Evolutionary conservation across 2,888 invertebrate genomes (phyloP), one percentile per base, ranked within the genome.

Genomic region (Diarsia brunnea): DNA sequence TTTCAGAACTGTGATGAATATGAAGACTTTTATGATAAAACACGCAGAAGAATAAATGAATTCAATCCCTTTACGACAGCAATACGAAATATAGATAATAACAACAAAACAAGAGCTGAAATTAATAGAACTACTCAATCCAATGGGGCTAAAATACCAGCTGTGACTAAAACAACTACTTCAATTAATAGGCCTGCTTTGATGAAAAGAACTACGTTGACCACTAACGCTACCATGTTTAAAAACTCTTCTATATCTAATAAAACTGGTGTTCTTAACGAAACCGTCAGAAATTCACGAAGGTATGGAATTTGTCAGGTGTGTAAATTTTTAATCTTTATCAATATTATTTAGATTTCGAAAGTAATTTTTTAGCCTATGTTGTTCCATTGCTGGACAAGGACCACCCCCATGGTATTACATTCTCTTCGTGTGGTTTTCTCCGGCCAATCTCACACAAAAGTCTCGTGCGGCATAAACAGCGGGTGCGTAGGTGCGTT

Each of bases 271-370:
- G 14, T 27, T 14, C 53, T 63, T 43, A 65, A 71, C 12, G 19
- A 19, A 76, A 55, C 60, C 27, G 1, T 10, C 8, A n/a, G 31
- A 55, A 0, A 16, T 49, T 19, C 78, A 31, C 74, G 82, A 65
- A 75, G 67, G 19, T n/a, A 49, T 45, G 82, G 84, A 38, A 81
- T 84, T 69, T 84, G 84, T 66, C 84, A 84, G 84, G 84, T 81
- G n/a, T 63, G 71, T 82, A 68, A 3, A 14, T 11, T 64, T 51
- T 45, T 5, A 63, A 1, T 19, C 4, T 31, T n/a, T n/a, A 1
- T 5, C 8, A 31, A 10, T 19, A 8, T 14, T 53, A 27, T 43
- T 27, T 67, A 4, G 4, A 60, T 10, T 60, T 31, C 31, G 31
- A 31, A 58, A 8, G 7, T 38, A 38, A 8, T 38, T 38, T 38